These are phyloP conservation scores for Pristis pectinata DNA, from an alignment of 2,797 vertebrate species.

Conservation along the genomic window DNA sequence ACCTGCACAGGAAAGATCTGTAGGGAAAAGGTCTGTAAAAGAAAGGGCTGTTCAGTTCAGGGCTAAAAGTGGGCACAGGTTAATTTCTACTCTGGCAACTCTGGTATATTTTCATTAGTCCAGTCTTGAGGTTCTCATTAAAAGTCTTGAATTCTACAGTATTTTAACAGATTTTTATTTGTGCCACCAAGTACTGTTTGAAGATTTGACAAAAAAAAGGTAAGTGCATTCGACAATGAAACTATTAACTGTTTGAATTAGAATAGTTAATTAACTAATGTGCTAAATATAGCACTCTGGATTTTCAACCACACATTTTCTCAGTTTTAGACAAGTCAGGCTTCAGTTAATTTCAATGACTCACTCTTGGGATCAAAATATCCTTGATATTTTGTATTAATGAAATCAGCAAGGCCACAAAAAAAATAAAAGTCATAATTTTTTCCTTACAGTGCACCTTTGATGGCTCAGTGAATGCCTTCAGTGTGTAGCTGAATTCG, in stretches of 20 bases:
- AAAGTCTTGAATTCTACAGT: neutral
- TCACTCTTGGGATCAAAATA: neutral
- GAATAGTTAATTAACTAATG: neutral
- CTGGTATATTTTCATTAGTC: neutral
- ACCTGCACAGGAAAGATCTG: neutral
- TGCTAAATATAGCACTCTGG: neutral
- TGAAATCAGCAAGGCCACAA: neutral
- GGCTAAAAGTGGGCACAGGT: neutral
- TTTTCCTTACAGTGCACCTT: neutral
- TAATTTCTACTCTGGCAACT: neutral
- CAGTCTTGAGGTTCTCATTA: neutral
- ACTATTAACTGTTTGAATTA: neutral
- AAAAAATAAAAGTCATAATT: neutral
- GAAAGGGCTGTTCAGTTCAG: neutral
- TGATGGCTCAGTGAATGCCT: neutral
- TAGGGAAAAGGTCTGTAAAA: neutral
- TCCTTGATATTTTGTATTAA: neutral
- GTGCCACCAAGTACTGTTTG: too few relatives aligned
- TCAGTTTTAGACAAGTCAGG: neutral
- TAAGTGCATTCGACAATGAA: neutral
- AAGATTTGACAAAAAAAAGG: neutral
- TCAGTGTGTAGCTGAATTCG: neutral
- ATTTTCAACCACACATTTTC: neutral
- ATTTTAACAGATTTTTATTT: neutral
- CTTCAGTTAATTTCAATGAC: neutral